A percentile compares a stretch with the other conserved stretches of the same genome.
Conservation (phyloP, 2,797 vertebrate species). For the Enteromius viviparus region DNA sequence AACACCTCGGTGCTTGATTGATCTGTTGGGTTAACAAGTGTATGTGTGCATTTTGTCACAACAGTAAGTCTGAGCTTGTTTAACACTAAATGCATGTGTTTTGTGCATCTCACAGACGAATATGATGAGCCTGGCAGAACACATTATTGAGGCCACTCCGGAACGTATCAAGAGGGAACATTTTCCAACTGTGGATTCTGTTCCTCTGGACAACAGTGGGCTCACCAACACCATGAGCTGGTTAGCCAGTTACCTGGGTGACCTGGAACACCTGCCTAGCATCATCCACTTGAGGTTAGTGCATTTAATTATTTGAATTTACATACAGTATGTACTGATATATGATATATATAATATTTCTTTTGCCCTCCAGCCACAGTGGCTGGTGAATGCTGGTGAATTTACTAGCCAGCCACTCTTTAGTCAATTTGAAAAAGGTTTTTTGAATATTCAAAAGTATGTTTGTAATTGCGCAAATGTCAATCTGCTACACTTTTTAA, state of each 20-base stretch:
- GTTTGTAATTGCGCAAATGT: neutral
- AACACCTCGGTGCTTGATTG: constrained; percentile 45
- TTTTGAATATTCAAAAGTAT: neutral
- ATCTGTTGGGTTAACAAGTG: constrained; percentile 32
- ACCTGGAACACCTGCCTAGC: constrained; percentile 92
- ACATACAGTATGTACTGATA: neutral
- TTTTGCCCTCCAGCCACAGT: neutral
- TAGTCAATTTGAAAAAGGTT: neutral
- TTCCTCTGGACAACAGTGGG: constrained; percentile 82
- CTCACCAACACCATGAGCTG: constrained; percentile 98
- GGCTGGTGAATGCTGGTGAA: neutral
- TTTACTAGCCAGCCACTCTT: neutral
- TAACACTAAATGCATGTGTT: constrained; percentile 5
- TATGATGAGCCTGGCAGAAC: constrained; percentile 98
- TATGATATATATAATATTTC: no score
- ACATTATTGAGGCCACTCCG: constrained; percentile 97
- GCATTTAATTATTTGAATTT: neutral
- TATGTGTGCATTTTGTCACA: constrained; percentile 21
- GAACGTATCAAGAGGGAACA: constrained; percentile 97
- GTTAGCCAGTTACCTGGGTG: constrained; percentile 98
- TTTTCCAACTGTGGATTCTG: constrained; percentile 84
- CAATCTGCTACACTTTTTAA: neutral
- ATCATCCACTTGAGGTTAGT: constrained; percentile 92
- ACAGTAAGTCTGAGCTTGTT: constrained; percentile 8
- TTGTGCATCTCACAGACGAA: constrained; percentile 79